A percentile compares a stretch with the other conserved stretches of the same genome.
These are phyloP conservation scores for Bombus impatiens DNA, from an alignment of 1,140 invertebrate species.

Conservation along the genomic window DNA sequence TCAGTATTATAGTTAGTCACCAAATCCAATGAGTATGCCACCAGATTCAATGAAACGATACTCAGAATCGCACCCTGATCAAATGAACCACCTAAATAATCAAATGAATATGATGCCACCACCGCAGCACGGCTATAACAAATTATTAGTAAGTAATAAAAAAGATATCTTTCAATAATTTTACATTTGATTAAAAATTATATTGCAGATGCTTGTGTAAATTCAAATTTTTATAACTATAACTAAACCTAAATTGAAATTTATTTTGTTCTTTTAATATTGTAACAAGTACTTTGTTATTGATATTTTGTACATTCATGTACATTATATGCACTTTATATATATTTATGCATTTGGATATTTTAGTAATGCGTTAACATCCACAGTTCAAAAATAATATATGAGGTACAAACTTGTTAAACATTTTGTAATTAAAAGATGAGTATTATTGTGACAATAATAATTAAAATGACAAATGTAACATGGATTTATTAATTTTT, in stretches of 20 bases:
- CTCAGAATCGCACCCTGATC: conserved; percentile 68
- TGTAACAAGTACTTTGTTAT: neutral
- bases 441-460: neutral
- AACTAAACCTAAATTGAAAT: neutral
- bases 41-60: conserved; percentile 59
- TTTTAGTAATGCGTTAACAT: neutral
- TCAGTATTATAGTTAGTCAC: conserved; percentile 27
- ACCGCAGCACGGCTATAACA: neutral
- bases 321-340: neutral
- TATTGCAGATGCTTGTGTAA: neutral
- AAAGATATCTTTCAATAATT: neutral
- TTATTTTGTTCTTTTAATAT: neutral
- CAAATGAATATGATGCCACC: conserved; percentile 63
- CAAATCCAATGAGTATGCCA: conserved; percentile 16
- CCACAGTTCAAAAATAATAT: neutral
- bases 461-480: neutral
- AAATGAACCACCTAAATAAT: conserved; percentile 58
- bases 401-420: neutral
- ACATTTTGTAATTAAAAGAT: neutral
- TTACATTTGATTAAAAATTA: neutral
- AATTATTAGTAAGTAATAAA: neutral
- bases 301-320: neutral
- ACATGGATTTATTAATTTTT: neutral
- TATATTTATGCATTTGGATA: too few species aligned
- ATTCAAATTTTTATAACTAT: neutral